Conservation (phyloP, 2,888 invertebrate species). For the Cephus nigrinus region DNA sequence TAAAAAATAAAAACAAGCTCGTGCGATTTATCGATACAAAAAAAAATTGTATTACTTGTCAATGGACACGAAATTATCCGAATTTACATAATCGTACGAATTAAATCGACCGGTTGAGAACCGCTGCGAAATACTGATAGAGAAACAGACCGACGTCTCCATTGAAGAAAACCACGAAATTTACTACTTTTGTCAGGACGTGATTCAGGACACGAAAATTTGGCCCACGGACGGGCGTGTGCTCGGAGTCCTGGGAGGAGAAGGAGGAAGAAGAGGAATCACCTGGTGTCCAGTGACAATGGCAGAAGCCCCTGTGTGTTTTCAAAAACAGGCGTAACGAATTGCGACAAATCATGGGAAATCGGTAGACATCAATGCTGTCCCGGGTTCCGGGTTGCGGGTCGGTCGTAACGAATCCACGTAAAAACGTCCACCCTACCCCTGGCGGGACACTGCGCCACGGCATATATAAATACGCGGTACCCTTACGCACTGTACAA, state of each 20-base stretch:
- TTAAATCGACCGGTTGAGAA: not conserved
- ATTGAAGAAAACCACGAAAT: slow-evolving; percentile 40
- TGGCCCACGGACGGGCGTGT: slow-evolving; percentile 17
- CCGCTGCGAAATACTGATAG: not conserved
- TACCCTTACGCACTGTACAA: too few species aligned
- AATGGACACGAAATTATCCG: too few species aligned
- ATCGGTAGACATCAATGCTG: slow-evolving; percentile 26
- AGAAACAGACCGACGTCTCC: slow-evolving; percentile 28
- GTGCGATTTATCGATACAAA: too few species aligned
- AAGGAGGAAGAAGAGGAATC: slow-evolving; percentile 35
- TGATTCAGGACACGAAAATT: slow-evolving; percentile 33
- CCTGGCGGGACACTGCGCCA: too few species aligned
- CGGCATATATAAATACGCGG: too few species aligned
- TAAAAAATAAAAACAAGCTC: too few species aligned
- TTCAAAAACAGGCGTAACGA: slow-evolving; percentile 49
- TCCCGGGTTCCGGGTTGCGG: too few species aligned
- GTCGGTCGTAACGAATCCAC: too few species aligned
- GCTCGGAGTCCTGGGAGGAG: slow-evolving; percentile 1
- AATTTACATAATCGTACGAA: too few species aligned
- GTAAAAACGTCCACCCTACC: too few species aligned
- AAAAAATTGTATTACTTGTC: too few species aligned
- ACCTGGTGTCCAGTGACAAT: slow-evolving; percentile 51
- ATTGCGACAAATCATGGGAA: slow-evolving; percentile 51
- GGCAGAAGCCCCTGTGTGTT: slow-evolving; percentile 38
- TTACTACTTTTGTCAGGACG: slow-evolving; percentile 34